Evolutionary conservation across 2,113 vertebrate species (phyloP).

Genomic region (Paradisaea rubra): DNA sequence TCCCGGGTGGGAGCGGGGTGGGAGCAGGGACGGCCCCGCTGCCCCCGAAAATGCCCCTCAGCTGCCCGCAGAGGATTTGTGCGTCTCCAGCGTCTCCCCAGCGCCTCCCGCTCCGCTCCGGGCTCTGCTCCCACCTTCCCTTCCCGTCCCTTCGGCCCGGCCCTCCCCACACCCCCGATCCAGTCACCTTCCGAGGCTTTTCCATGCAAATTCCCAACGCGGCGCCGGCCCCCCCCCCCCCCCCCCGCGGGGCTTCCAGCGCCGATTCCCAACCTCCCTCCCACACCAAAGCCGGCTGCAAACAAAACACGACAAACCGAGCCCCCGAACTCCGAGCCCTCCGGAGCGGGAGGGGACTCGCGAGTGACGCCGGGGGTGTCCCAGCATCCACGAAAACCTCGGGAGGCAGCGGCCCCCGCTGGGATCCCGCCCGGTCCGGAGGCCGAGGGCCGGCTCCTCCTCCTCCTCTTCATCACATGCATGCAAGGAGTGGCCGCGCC

Average conservation of each 20-base stretch:
- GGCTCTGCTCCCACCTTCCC: not conserved
- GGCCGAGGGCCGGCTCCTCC: not conserved
- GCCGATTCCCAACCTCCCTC: not conserved
- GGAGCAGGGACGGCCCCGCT: not conserved
- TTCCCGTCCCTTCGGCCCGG: not conserved
- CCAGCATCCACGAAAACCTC: not conserved
- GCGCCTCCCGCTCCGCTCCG: not conserved
- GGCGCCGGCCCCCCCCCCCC: not conserved
- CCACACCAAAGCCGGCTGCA: not conserved
- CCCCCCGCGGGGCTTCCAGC: not conserved
- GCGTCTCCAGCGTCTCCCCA: not conserved
- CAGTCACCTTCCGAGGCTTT: not conserved
- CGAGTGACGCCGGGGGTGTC: not conserved
- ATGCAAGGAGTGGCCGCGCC: conserved; percentile 35
- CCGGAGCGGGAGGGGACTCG: not conserved
- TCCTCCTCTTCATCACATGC: conserved; percentile 50
- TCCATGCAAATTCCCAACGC: conserved; percentile 2
- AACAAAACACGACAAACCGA: not conserved
- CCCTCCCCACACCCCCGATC: not conserved
- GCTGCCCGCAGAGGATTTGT: conserved; percentile 33
- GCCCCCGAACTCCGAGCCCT: not conserved
- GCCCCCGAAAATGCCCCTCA: not conserved
- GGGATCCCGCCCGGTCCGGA: not conserved
- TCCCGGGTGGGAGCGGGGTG: not conserved
- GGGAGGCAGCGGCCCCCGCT: not conserved